Evolutionary conservation across 1,140 invertebrate species (phyloP), one percentile per base, ranked within the genome.

Genomic region (Leguminivora glycinivorella): DNA sequence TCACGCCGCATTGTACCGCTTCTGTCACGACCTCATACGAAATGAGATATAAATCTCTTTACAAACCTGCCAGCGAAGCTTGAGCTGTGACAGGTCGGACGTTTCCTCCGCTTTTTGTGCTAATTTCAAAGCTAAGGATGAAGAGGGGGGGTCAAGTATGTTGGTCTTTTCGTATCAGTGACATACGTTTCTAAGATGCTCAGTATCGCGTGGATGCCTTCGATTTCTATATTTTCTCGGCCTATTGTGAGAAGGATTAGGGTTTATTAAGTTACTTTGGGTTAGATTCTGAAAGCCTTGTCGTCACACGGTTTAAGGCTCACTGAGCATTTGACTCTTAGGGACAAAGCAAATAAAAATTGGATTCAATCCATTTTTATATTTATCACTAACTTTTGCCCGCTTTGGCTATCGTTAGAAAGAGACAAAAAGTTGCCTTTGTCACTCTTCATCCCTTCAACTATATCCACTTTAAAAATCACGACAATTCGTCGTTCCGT

Each of bases 11-110:
- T 63, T 63, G 58, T 63, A 63, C 29, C 58, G 58, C 58, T 63
- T 34, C 31, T 73, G 72, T 70, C 72, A 73, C 14, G 63, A 68
- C 69, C 68, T 73, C 69, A 73, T 56, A 70, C 72, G 68, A 73
- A 73, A 73, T 69, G 71, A 72, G 71, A 72, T 73, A 73, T 70
- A 73, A 73, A 70, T 52, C 72, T 70, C 72, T 67, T 72, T 69
- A 67, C 38, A 29, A 58, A 68, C 31, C 70, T 34, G 24, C 72
- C 72, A 68, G 12, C 38, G 19, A 52, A 60, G 34, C 43, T 40
- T 47, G 72, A 68, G 9, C 72, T 63, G 9, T 56, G 12, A 24
- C 25, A 63, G 56, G 22, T 70, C 72, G 34, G 47, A 68, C 25
- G 66, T 31, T 17, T 63, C 26, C 58, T 29, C 25, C n/a, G 24